These are phyloP conservation scores for Maylandia zebra DNA, from an alignment of 2,113 vertebrate species.

Conservation along the genomic window DNA sequence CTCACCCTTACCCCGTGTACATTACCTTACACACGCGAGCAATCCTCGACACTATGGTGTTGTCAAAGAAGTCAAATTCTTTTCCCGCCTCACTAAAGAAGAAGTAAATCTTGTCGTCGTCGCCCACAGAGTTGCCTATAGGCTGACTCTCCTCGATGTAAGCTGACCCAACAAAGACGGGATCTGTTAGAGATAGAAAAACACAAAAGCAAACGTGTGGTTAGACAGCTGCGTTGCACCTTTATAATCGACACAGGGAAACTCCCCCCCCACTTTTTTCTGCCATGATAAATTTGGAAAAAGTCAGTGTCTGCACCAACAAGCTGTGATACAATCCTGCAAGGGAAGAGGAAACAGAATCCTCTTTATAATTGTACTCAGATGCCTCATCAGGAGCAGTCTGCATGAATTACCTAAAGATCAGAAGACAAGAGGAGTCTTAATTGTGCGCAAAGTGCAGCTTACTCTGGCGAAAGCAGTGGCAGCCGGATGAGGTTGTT, in stretches of 20 bases:
- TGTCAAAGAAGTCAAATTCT: constrained; percentile 93
- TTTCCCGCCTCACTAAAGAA: constrained; percentile 94
- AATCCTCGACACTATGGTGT: constrained; percentile 87
- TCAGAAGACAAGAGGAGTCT: constrained; percentile 43
- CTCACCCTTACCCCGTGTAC: neutral
- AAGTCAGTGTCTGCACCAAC: neutral
- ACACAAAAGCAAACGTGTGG: neutral
- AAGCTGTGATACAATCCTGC: neutral
- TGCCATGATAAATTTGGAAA: neutral
- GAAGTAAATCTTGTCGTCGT: constrained; percentile 92
- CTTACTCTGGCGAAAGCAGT: neutral
- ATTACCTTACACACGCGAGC: constrained; percentile 92
- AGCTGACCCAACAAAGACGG: constrained; percentile 85
- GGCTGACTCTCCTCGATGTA: constrained; percentile 82
- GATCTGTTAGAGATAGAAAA: constrained; percentile 69
- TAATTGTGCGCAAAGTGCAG: constrained; percentile 34
- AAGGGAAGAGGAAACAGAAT: neutral
- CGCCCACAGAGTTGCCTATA: constrained; percentile 61
- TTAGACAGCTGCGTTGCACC: neutral
- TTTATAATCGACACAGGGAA: neutral
- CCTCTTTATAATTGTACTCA: constrained; percentile 18
- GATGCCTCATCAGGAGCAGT: constrained; percentile 32
- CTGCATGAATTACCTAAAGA: constrained; percentile 32
- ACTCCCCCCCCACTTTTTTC: neutral
- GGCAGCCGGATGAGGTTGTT: constrained; percentile 14